phyloP scores from a whole-genome alignment of 2,797 vertebrate genomes.

The Rhadinocentrus ornatus region DNA sequence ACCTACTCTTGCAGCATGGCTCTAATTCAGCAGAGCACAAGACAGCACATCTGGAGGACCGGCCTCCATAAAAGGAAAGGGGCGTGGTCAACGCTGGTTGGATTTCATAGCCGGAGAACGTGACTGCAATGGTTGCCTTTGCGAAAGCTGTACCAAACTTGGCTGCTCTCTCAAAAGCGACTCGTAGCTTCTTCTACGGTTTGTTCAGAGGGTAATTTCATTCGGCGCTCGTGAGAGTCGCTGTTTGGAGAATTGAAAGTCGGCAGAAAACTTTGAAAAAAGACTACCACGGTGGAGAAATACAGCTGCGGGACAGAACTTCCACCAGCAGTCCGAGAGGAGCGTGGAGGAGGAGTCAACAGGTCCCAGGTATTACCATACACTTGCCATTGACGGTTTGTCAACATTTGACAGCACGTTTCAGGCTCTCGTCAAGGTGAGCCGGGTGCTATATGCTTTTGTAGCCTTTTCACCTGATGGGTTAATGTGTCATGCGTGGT shows the following conservation, averaged over 20 bases:
- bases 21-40: slow-evolving; percentile 17
- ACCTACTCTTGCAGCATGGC: neutral
- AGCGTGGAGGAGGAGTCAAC: slow-evolving; percentile 83
- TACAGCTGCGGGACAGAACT: slow-evolving; percentile 67
- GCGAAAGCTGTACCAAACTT: slow-evolving; percentile 71
- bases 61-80: slow-evolving; percentile 62
- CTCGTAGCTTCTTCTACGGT: slow-evolving; percentile 37
- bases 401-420: slow-evolving; percentile 70
- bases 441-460: neutral
- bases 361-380: slow-evolving; percentile 82
- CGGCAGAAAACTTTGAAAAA: slow-evolving; percentile 63
- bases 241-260: slow-evolving; percentile 36
- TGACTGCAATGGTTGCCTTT: slow-evolving; percentile 80
- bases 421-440: neutral
- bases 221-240: slow-evolving; percentile 15
- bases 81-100: slow-evolving; percentile 74
- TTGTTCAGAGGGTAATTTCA: slow-evolving; percentile 10
- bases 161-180: slow-evolving; percentile 57
- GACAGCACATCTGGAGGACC: slow-evolving; percentile 74
- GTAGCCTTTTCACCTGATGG: slow-evolving; percentile 20
- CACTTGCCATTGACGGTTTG: slow-evolving; percentile 72
- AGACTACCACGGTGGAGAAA: slow-evolving; percentile 52
- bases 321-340: slow-evolving; percentile 56
- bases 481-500: slow-evolving; percentile 29
- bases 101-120: slow-evolving; percentile 77